These are phyloP conservation scores for Babyrousa celebensis DNA, from an alignment of 2,797 vertebrate genomes.

Conservation along the genomic window DNA sequence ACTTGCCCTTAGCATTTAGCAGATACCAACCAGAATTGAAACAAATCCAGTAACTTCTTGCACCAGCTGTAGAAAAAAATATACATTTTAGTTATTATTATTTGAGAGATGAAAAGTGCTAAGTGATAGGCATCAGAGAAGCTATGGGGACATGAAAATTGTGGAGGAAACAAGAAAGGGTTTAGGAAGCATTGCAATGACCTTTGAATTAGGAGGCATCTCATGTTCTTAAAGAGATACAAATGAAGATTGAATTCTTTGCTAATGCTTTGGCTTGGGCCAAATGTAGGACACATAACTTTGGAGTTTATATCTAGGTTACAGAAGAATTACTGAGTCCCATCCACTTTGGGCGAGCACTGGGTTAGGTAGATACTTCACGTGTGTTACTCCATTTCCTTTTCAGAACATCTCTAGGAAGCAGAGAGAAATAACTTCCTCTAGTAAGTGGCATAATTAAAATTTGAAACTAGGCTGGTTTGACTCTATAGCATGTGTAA, in stretches of 20 bases:
- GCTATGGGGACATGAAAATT: not conserved
- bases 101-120: not conserved
- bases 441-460: not conserved
- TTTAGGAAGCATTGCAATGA: not conserved
- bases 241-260: not conserved
- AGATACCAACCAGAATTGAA: not conserved
- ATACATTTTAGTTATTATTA: not conserved
- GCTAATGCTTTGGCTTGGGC: not conserved
- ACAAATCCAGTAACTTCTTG: slow-evolving; percentile 16
- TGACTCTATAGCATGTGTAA: not conserved
- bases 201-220: not conserved
- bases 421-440: not conserved
- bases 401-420: slow-evolving; percentile 50
- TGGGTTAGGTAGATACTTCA: slow-evolving; percentile 2
- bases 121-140: not conserved
- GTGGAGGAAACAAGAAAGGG: not conserved
- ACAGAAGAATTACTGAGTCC: not conserved
- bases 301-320: not conserved
- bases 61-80: not conserved
- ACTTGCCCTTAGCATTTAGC: not conserved
- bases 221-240: not conserved
- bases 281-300: not conserved
- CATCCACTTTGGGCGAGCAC: not conserved
- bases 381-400: not conserved
- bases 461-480: not conserved